Evolutionary conservation across 1,140 invertebrate genomes (phyloP).

Genomic region (Zaprionus taronus): DNA sequence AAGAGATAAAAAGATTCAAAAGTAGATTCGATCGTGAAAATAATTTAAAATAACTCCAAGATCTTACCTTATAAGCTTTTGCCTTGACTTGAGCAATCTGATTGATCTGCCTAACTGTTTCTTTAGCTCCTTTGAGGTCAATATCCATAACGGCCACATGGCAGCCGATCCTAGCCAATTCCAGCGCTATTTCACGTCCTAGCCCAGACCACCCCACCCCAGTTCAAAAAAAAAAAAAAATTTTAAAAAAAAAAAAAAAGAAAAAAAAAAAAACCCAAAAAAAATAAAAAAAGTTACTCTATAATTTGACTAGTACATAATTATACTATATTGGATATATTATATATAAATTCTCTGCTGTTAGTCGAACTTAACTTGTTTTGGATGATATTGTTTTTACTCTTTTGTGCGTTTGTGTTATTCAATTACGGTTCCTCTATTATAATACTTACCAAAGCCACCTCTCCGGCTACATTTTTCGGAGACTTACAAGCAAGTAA

Average conservation of each 20-base stretch:
- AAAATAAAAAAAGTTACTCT: too few species aligned
- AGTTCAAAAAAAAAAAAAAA: too few species aligned
- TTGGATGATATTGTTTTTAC: too few species aligned
- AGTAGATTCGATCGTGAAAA: not conserved
- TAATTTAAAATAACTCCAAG: not conserved
- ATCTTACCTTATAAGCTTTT: conserved; percentile 56
- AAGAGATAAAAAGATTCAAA: not conserved
- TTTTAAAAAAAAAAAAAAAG: too few species aligned
- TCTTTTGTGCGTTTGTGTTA: too few species aligned
- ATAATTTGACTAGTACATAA: too few species aligned
- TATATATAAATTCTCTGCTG: too few species aligned
- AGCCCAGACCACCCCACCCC: conserved; percentile 61
- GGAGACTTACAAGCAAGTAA: not conserved
- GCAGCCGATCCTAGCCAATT: conserved; percentile 59
- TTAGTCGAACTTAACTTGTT: too few species aligned
- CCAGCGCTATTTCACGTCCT: conserved; percentile 49
- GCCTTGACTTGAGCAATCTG: conserved; percentile 33
- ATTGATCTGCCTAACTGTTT: conserved; percentile 52
- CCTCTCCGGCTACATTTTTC: conserved; percentile 40
- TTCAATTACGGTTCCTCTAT: not conserved
- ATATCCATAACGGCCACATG: conserved; percentile 61
- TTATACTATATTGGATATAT: too few species aligned
- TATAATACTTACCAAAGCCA: conserved; percentile 60
- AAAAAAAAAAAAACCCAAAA: too few species aligned
- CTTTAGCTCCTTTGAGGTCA: conserved; percentile 51